Percentiles rank a stretch among this genome's conserved stretches.
Evolutionary conservation across 2,888 invertebrate genomes (phyloP).

Genomic region (Cephus pulcher): DNA sequence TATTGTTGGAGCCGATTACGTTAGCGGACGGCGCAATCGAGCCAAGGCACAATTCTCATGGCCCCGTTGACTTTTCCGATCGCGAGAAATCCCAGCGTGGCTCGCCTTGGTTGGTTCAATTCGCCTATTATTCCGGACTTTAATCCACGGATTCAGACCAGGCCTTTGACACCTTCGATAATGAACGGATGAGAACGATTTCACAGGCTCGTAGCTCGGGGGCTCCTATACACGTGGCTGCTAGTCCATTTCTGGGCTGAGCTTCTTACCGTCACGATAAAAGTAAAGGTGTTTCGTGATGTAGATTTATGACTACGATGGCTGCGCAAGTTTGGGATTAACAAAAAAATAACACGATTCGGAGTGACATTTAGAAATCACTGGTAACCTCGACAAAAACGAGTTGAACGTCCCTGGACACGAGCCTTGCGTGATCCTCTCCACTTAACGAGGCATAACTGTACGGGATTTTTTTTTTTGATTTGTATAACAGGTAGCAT

Average conservation of each 20-base stretch:
- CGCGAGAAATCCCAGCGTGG: conserved; percentile 39
- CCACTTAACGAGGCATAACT: conserved; percentile 5
- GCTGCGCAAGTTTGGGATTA: not conserved
- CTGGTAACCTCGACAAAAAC: not conserved
- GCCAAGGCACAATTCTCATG: conserved; percentile 51
- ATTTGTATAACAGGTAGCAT: not conserved
- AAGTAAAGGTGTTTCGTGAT: not conserved
- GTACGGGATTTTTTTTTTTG: not conserved
- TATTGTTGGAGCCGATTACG: conserved; percentile 33
- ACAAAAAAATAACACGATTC: not conserved
- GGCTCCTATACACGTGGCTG: not conserved
- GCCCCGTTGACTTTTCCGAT: conserved; percentile 45
- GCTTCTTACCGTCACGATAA: not conserved
- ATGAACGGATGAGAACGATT: not conserved
- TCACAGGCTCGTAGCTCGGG: not conserved
- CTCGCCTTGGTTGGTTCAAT: not conserved
- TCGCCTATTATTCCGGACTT: not conserved
- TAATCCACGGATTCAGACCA: not conserved
- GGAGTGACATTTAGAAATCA: not conserved
- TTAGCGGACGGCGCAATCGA: conserved; percentile 44
- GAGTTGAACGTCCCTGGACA: conserved; percentile 4
- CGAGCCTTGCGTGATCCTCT: conserved; percentile 3
- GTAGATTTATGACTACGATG: not conserved
- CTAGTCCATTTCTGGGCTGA: not conserved
- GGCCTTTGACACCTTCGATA: not conserved